These are phyloP conservation scores for Tolmerus cingulatus DNA, from an alignment of 2,888 invertebrate species.

Conservation along the genomic window DNA sequence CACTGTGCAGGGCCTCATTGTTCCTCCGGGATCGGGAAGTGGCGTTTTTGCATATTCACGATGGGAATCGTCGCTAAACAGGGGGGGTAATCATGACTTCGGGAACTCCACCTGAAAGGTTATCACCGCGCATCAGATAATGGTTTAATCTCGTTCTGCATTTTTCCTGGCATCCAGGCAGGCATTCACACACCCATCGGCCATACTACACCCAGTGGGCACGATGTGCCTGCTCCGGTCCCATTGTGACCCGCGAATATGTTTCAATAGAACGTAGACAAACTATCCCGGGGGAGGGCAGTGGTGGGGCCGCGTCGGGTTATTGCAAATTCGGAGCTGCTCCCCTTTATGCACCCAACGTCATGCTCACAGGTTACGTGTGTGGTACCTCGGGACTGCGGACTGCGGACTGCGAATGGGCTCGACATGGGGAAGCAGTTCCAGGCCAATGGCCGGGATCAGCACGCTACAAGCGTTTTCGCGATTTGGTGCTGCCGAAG, in stretches of 20 bases:
- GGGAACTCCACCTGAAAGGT: constrained; percentile 54
- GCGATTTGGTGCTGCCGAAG: not conserved
- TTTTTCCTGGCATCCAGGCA: not conserved
- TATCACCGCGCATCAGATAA: constrained; percentile 60
- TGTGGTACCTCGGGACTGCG: not conserved
- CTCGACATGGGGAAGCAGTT: not conserved
- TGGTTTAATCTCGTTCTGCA: constrained; percentile 60
- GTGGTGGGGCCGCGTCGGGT: not conserved
- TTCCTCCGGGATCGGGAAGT: constrained; percentile 7
- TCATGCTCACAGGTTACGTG: not conserved
- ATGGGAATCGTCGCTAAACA: constrained; percentile 23
- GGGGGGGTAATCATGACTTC: constrained; percentile 41
- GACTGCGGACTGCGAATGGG: not conserved
- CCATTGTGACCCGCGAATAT: not conserved
- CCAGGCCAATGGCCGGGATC: not conserved
- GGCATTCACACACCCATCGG: constrained; percentile 40
- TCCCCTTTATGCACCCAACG: not conserved
- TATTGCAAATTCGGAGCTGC: not conserved
- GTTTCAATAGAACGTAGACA: not conserved
- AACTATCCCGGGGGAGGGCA: not conserved
- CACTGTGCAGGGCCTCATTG: constrained; percentile 25
- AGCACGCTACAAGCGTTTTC: not conserved
- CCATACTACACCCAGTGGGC: not conserved
- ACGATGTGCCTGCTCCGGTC: not conserved
- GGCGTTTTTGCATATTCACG: constrained; percentile 41